These are phyloP conservation scores for Magallana angulata DNA, from an alignment of 1,140 invertebrate genomes.

Conservation along the genomic window DNA sequence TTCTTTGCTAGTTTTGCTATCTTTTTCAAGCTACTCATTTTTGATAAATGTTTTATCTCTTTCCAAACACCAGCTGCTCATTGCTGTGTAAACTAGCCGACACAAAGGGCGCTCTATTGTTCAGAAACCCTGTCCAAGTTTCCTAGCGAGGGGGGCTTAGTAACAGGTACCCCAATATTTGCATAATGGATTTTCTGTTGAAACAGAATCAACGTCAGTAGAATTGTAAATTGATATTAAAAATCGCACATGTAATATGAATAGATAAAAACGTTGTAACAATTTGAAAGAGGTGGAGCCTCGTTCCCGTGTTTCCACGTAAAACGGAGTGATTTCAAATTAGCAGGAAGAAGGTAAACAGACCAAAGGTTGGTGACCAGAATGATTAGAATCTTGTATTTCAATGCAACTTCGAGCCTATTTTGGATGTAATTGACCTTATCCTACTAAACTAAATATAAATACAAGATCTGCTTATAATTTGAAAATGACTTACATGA, in stretches of 20 bases:
- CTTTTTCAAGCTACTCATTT: neutral
- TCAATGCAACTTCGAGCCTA: too few relatives aligned
- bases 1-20: too few relatives aligned
- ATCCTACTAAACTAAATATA: too few relatives aligned
- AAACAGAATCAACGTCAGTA: neutral
- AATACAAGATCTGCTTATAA: too few relatives aligned
- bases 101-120: constrained; percentile 1
- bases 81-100: neutral
- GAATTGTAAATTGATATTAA: constrained; percentile 28
- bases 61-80: neutral
- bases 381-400: too few relatives aligned
- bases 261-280: constrained; percentile 9
- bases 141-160: neutral
- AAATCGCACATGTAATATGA: constrained; percentile 11
- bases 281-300: neutral
- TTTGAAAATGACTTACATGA: too few relatives aligned
- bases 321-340: neutral
- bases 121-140: constrained; percentile 20
- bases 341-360: too few relatives aligned
- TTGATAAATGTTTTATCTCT: constrained; percentile 6
- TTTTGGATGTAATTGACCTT: too few relatives aligned
- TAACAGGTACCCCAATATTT: constrained; percentile 23
- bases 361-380: too few relatives aligned
- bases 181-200: constrained; percentile 34
- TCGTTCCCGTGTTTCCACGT: neutral